phyloP scores from a whole-genome alignment of 2,888 invertebrate species.

The Thalpophila matura region DNA sequence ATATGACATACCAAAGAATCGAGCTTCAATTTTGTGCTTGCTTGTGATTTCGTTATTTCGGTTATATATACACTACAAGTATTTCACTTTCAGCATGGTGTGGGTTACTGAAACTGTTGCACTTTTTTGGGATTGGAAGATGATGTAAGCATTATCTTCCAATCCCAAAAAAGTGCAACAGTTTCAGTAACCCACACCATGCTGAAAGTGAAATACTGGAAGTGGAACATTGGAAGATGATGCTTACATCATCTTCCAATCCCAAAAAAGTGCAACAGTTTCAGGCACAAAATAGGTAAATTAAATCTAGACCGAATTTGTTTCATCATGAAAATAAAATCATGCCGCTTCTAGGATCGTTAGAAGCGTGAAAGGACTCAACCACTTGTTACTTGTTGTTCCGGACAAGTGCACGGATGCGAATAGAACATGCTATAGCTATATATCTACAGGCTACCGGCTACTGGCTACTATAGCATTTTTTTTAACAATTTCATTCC shows the following conservation, averaged over 20 bases:
- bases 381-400: conserved; percentile 65
- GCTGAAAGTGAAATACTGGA: too few relatives aligned
- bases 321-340: too few relatives aligned
- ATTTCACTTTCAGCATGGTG: too few relatives aligned
- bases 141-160: too few relatives aligned
- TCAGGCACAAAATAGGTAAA: not conserved
- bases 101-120: too few relatives aligned
- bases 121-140: not conserved
- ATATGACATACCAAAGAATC: too few relatives aligned
- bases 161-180: not conserved
- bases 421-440: conserved; percentile 53
- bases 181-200: too few relatives aligned
- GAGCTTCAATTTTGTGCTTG: too few relatives aligned
- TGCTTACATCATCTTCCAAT: not conserved
- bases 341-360: conserved; percentile 38
- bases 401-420: conserved; percentile 68
- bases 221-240: too few relatives aligned
- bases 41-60: too few relatives aligned
- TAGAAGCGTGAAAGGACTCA: conserved; percentile 44
- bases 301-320: not conserved
- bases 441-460: conserved; percentile 14
- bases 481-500: conserved; percentile 37
- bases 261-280: not conserved
- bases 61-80: too few relatives aligned
- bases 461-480: conserved; percentile 18